Base-by-base conservation (phyloP, 1,140 invertebrate genomes). In the Tetragonula clypearis region DNA sequence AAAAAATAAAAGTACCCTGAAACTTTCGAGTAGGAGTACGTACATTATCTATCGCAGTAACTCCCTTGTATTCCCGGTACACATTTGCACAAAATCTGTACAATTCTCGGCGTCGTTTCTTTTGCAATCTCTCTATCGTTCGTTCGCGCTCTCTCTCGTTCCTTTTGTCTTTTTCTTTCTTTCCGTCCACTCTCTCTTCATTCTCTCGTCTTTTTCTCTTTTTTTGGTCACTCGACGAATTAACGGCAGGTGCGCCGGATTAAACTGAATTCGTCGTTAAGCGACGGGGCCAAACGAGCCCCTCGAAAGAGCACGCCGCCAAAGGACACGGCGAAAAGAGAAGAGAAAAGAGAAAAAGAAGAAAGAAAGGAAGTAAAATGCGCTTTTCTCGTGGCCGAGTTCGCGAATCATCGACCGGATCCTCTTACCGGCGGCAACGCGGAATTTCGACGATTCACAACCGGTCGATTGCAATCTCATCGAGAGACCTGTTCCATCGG, bases 191-290 rank as follows among this genome's bases (percentile, higher is more conserved):
- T 1, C 30, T 30, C 30, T 30, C 30, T 30, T 30, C 30, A 30
- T 30, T 30, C 17, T 49, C 30, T 8, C 26, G 58, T 11, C 17
- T 17, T 58, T 5, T 21, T 0, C 55, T 4, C 14, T 26, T 71
- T 30, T 58, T 55, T 65, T 14, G 30, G 12, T 77, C 74, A 58
- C 74, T 83, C 4, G n/a, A 58, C 81, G 81, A 77, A 69, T 77
- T 69, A 83, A 77, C 73, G 80, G 53, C 79, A 30, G 30, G 30
- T 21, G 26, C 58, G 9, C 2, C 35, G 80, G 53, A 65, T 82
- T 75, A 82, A 75, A 26, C 14, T 23, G 58, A 82, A 66, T 82
- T 65, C 72, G 49, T 75, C 56, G 79, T 82, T 74, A 55, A 65
- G 41, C 79, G 69, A 73, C 30, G 30, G 56, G 41, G n/a, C 26